Evolutionary conservation across 2,888 invertebrate genomes (phyloP).

Genomic region (Vesta saturnalis): DNA sequence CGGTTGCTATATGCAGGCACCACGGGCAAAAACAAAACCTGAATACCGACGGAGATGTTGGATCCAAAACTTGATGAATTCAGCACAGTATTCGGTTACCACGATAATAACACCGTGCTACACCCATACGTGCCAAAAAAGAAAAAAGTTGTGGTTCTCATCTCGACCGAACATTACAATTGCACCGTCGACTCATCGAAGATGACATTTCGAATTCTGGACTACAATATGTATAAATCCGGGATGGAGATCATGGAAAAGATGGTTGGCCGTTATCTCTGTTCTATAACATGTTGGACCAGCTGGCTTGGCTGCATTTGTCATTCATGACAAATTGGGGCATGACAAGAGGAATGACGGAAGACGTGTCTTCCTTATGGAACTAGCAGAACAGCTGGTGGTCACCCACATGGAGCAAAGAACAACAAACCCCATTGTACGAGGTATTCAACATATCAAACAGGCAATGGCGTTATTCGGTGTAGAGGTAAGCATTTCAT

Average conservation of each 20-base stretch:
- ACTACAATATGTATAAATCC: no score
- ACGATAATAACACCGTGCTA: not conserved
- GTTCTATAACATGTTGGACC: no score
- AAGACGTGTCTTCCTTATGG: conserved; percentile 14
- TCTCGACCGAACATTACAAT: no score
- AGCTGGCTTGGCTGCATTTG: not conserved
- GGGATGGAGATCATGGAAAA: no score
- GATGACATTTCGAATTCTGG: no score
- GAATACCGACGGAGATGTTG: conserved; percentile 3
- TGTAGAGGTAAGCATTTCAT: conserved; percentile 8
- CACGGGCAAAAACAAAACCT: conserved; percentile 2
- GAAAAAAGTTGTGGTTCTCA: no score
- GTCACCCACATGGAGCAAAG: conserved; percentile 10
- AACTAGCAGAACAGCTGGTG: conserved; percentile 7
- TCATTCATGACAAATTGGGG: conserved; percentile 15
- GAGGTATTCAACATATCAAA: no score
- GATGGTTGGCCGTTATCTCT: no score
- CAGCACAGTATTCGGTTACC: no score
- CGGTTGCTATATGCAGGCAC: conserved; percentile 1
- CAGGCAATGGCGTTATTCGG: no score
- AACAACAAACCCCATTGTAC: no score
- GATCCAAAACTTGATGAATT: not conserved
- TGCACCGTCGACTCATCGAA: no score
- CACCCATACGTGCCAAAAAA: conserved; percentile 5
- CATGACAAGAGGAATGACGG: conserved; percentile 11